These are phyloP conservation scores for Hassar affinis DNA, from an alignment of 2,113 vertebrate species.

Conservation along the genomic window DNA sequence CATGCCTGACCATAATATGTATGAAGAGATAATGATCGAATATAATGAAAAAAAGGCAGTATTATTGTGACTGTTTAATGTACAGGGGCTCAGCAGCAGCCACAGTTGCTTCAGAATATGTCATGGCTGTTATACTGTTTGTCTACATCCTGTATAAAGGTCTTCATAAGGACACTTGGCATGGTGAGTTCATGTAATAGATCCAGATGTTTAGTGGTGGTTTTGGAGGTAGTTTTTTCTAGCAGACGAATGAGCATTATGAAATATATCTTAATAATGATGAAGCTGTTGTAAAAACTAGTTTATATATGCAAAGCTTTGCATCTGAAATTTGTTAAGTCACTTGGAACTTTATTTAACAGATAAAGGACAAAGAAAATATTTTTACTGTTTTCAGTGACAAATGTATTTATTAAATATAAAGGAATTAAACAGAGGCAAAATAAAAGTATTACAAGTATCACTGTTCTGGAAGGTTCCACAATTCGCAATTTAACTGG, in stretches of 20 bases:
- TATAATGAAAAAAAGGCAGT: background rate
- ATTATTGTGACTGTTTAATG: background rate
- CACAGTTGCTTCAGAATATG: conserved; percentile 78
- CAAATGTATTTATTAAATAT: too few species aligned
- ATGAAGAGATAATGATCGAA: background rate
- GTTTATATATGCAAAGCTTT: background rate
- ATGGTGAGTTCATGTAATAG: conserved; percentile 66
- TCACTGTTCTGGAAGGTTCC: too few species aligned
- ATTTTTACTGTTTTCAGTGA: too few species aligned
- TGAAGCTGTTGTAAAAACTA: background rate
- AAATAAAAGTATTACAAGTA: too few species aligned
- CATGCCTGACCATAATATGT: background rate
- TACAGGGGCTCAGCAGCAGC: conserved; percentile 84
- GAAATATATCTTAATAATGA: too few species aligned
- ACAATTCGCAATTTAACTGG: too few species aligned
- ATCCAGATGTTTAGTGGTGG: background rate
- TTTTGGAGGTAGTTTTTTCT: background rate
- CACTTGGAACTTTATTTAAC: too few species aligned
- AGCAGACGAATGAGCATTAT: background rate
- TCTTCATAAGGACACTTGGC: conserved; percentile 82
- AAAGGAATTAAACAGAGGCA: too few species aligned
- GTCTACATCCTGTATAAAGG: conserved; percentile 77
- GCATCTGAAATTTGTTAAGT: too few species aligned
- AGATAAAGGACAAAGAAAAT: too few species aligned
- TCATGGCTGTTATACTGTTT: conserved; percentile 72